Base-by-base conservation (phyloP, 2,888 invertebrate genomes). In the Xylota segnis region DNA sequence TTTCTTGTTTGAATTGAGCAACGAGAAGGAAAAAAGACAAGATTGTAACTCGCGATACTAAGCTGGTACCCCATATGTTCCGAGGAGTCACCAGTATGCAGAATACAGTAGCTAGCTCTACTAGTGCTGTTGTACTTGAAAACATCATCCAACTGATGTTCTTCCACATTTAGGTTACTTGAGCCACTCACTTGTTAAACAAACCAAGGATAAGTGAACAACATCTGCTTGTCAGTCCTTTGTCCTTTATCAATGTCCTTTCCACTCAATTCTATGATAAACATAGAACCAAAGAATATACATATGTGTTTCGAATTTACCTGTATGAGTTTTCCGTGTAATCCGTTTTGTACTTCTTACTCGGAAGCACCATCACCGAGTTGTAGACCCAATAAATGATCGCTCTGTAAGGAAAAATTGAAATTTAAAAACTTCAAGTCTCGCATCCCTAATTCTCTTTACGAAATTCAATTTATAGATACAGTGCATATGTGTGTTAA, bases 351-450 rank as follows among this genome's bases (percentile, higher is more conserved):
- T 97, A 97, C 91, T 97, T 98, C 92, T 96, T 96, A 79, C 97
- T 97, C 0, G 97, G 96, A 88, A 98, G 93, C 59, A 98, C 95
- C 97, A 98, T 97, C 87, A 96, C 95, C 90, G 96, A 96, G 91
- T 97, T 96, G 92, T 96, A 96, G 83, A 97, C 96, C 97, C 97
- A 98, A 93, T 97, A 98, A 91, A 96, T 97, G 93, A 97, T 97
- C 89, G 97, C 97, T 86, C 96, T 94, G 9, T 40, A 89, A 88
- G 78, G 74, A 83, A 65, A 72, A 56, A 75, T 56, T 16, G n/a
- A 54, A 83, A 68, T 68, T 71, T 45, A 61, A 87, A 58, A 63
- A 54, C 54, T 29, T 59, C 5, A 54, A 50, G 54, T 27, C 47
- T 34, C n/a, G 58, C 56, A 56, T 52, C 18, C 29, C 16, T 66